phyloP scores from a whole-genome alignment of 2,113 vertebrate genomes.

The Lophochroa leadbeateri region DNA sequence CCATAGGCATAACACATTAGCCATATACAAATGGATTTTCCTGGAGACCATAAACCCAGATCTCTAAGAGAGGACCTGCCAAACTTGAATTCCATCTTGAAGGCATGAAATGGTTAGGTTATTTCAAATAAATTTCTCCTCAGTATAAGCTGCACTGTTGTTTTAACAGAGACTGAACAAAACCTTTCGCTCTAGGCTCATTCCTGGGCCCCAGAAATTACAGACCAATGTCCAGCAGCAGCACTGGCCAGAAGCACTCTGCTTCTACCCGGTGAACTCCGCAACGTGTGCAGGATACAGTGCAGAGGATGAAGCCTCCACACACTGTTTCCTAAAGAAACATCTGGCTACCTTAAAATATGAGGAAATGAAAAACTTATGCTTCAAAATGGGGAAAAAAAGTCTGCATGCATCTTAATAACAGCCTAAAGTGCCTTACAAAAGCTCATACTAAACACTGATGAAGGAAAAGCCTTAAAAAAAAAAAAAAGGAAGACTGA shows the following conservation, averaged over 20 bases:
- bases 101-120: not conserved
- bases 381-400: not conserved
- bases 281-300: rapidly evolving
- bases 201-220: not conserved
- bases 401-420: not conserved
- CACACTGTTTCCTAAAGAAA: not conserved
- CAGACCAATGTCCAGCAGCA: not conserved
- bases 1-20: not conserved
- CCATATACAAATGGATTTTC: not conserved
- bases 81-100: not conserved
- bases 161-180: not conserved
- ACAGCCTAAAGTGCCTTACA: not conserved
- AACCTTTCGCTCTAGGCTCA: not conserved
- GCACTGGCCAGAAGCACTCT: not conserved
- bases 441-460: not conserved
- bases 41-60: not conserved
- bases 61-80: not conserved
- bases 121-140: not conserved
- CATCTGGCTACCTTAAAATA: not conserved
- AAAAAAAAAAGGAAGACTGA: not conserved
- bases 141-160: not conserved
- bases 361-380: not conserved
- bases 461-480: not conserved
- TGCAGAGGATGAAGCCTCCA: not conserved
- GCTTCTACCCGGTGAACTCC: not conserved